A percentile compares a stretch with the other conserved stretches of the same genome.
Conservation (phyloP, 2,888 invertebrate species). For the Cheilosia vernalis region DNA sequence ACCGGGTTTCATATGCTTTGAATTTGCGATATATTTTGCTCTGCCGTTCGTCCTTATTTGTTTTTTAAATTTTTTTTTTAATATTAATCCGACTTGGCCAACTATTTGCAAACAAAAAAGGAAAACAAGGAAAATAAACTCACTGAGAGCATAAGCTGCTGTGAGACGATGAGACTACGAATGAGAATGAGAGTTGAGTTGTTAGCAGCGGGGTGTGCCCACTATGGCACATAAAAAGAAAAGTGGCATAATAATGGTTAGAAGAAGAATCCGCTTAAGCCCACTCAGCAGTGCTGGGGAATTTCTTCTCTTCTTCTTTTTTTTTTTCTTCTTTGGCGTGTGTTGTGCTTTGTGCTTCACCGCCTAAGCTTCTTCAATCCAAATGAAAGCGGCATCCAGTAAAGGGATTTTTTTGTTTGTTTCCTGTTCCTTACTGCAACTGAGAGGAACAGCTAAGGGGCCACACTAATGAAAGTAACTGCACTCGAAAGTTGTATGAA, state of each 20-base stretch:
- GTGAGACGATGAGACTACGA: slow-evolving; percentile 1
- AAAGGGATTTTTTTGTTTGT: slow-evolving; percentile 9
- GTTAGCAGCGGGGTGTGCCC: slow-evolving; percentile 31
- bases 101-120: slow-evolving; percentile 42
- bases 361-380: slow-evolving; percentile 39
- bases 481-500: slow-evolving; percentile 39
- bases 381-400: slow-evolving; percentile 37
- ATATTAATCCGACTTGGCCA: slow-evolving; percentile 34
- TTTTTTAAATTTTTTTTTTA: not conserved
- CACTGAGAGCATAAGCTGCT: slow-evolving; percentile 12
- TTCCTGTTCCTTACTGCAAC: not conserved
- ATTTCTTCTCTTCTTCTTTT: not conserved
- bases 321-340: slow-evolving; percentile 27
- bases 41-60: slow-evolving; percentile 8
- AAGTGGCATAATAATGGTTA: slow-evolving; percentile 34
- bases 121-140: not conserved
- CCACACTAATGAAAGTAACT: slow-evolving; percentile 60
- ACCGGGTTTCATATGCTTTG: slow-evolving; percentile 49
- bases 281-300: slow-evolving; percentile 3
- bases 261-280: slow-evolving; percentile 48
- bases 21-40: slow-evolving; percentile 38
- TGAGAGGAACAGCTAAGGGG: slow-evolving; percentile 23
- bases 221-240: slow-evolving; percentile 5
- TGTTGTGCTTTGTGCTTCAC: slow-evolving; percentile 36
- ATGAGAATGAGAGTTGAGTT: slow-evolving; percentile 30